phyloP scores from a whole-genome alignment of 2,113 vertebrate species.

The Cavia porcellus region DNA sequence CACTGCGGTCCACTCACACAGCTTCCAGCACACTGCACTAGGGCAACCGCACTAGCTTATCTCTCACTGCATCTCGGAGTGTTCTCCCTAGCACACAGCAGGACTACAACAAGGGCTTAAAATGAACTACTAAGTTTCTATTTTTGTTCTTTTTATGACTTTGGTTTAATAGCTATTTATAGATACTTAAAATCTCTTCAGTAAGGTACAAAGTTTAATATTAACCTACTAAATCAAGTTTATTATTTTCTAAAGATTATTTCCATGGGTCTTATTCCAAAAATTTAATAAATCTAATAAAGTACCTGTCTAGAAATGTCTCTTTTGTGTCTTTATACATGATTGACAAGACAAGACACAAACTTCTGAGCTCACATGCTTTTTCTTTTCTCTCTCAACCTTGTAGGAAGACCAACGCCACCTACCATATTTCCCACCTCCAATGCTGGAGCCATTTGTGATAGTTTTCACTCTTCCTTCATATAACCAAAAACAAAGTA shows the following conservation, averaged over 20 bases:
- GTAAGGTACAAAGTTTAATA: conserved; percentile 18
- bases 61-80: background rate
- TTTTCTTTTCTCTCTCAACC: background rate
- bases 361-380: background rate
- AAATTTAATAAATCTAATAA: conserved; percentile 19
- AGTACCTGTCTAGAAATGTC: conserved; percentile 7
- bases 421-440: background rate
- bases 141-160: conserved; percentile 19
- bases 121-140: background rate
- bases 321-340: background rate
- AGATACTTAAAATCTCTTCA: conserved; percentile 29
- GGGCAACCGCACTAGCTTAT: background rate
- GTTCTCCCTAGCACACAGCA: background rate
- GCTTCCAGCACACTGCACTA: background rate
- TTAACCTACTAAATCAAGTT: conserved; percentile 27
- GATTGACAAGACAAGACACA: conserved; percentile 9
- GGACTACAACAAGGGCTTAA: conserved; percentile 39
- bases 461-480: background rate
- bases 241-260: conserved; percentile 9
- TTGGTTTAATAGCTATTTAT: background rate
- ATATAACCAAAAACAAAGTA: background rate
- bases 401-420: background rate
- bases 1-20: background rate
- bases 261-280: background rate
- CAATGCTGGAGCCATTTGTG: background rate